Base-by-base conservation (phyloP, 1,140 invertebrate species). In the Pseudomyrmex gracilis region DNA sequence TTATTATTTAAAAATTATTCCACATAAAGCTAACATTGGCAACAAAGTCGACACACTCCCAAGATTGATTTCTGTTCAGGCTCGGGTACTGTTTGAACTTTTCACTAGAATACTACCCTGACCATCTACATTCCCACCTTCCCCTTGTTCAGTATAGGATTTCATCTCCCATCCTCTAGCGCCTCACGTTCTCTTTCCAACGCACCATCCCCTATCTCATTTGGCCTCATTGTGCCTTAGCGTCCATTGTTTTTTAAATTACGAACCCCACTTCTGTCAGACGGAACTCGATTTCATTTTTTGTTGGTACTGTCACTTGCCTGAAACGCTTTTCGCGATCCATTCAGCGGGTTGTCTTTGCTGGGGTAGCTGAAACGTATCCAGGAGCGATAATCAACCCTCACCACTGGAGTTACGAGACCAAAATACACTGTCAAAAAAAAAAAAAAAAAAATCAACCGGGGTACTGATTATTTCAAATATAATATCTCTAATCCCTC, bases 191-290 rank as follows among this genome's bases (percentile, higher is more conserved):
- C 89, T 88, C 90, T 89, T 84, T 87, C 89, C 90, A 85, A 89
- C 90, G 88, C 90, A 90, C 87, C 90, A 90, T 92, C 91, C 93
- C 92, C 93, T 92, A 93, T 94, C 93, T 94, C 93, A 94, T 94
- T 94, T 94, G 90, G 93, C 92, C 93, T 94, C 93, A 94, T 94
- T 94, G 93, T 94, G 87, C 91, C 90, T 91, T 91, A 91, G 87
- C 90, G 87, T 91, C 93, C 91, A 94, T 94, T 94, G 93, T 94
- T 94, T 94, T 93, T 94, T 93, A 93, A 94, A 94, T 94, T 94
- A 94, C 93, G 90, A 92, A 92, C 90, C 90, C 92, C 91, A 92
- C 92, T 93, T 93, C 91, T 92, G 90, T 89, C 88, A 90, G 90
- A 89, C 89, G 87, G 86, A 93, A 92, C 90, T 93, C 91, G 90